These are phyloP conservation scores for Atherinomorus stipes DNA, from an alignment of 2,113 vertebrate genomes.

Conservation along the genomic window DNA sequence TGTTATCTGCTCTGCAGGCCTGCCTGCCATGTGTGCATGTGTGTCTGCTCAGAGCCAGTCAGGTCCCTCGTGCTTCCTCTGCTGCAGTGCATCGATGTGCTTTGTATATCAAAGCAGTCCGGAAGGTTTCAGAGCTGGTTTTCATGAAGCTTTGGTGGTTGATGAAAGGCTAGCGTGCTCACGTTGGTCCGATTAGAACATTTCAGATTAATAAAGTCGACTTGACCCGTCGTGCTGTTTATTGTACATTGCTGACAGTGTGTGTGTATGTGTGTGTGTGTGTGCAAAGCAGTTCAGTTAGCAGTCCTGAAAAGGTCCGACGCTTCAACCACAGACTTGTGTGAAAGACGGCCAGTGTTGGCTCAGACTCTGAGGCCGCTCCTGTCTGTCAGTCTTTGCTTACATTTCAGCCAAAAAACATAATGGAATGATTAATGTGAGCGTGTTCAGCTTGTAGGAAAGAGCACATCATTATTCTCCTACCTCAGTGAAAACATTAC, in stretches of 20 bases:
- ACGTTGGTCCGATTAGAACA: slow-evolving; percentile 30
- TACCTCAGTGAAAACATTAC: slow-evolving; percentile 7
- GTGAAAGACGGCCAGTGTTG: slow-evolving; percentile 57
- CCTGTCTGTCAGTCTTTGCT: slow-evolving; percentile 53
- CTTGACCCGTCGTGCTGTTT: slow-evolving; percentile 46
- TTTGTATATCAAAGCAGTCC: slow-evolving; percentile 28
- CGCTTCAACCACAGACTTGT: slow-evolving; percentile 60
- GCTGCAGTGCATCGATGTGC: slow-evolving; percentile 5
- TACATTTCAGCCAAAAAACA: slow-evolving; percentile 53
- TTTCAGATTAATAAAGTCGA: slow-evolving; percentile 21
- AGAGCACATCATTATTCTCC: slow-evolving; percentile 22
- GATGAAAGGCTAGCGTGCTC: slow-evolving; percentile 28
- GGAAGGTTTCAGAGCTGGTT: neutral
- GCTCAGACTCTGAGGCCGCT: slow-evolving; percentile 28
- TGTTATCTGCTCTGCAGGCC: slow-evolving; percentile 13
- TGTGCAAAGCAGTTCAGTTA: slow-evolving; percentile 50
- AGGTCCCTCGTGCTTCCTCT: slow-evolving; percentile 13
- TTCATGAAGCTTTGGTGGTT: slow-evolving; percentile 2
- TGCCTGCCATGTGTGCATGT: slow-evolving; percentile 45
- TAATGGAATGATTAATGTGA: slow-evolving; percentile 64
- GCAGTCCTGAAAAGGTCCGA: slow-evolving; percentile 50
- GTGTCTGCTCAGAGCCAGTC: slow-evolving; percentile 17
- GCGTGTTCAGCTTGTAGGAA: slow-evolving; percentile 39
- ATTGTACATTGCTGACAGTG: slow-evolving; percentile 31
- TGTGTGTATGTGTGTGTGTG: slow-evolving; percentile 18